Conservation (phyloP, 2,797 vertebrate genomes). For the Hafferia zeledoni region DNA sequence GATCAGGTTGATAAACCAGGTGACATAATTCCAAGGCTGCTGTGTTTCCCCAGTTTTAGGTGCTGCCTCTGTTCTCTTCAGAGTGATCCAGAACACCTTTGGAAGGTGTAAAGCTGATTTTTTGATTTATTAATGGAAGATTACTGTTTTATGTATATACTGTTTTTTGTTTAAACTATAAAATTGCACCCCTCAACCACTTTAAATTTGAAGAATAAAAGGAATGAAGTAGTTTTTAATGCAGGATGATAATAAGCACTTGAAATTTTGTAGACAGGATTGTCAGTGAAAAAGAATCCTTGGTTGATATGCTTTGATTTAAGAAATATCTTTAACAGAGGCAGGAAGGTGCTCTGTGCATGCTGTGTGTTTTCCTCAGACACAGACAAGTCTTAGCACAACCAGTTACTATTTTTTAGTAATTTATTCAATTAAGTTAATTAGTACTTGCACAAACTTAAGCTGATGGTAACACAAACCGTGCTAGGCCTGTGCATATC, state of each 20-base stretch:
- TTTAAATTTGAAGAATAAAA: neutral
- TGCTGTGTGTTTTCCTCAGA: neutral
- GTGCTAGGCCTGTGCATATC: fast-evolving
- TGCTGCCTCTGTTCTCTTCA: neutral
- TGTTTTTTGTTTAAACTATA: neutral
- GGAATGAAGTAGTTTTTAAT: neutral
- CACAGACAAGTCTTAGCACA: neutral
- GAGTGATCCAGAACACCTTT: neutral
- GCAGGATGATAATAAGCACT: neutral
- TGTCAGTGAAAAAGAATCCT: neutral
- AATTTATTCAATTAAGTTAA: neutral
- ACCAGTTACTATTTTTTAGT: neutral
- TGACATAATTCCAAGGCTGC: neutral
- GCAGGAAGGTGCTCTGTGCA: neutral
- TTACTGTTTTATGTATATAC: neutral
- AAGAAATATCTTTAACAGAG: neutral
- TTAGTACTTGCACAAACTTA: neutral
- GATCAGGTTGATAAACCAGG: neutral
- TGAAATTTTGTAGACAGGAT: neutral
- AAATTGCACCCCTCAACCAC: neutral
- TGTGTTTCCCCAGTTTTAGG: neutral
- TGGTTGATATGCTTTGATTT: neutral
- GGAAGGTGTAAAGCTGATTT: neutral
- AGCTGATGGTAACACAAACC: neutral
- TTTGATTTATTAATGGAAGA: neutral